These are phyloP conservation scores for Python bivittatus DNA, from an alignment of 2,113 vertebrate species.

Conservation along the genomic window DNA sequence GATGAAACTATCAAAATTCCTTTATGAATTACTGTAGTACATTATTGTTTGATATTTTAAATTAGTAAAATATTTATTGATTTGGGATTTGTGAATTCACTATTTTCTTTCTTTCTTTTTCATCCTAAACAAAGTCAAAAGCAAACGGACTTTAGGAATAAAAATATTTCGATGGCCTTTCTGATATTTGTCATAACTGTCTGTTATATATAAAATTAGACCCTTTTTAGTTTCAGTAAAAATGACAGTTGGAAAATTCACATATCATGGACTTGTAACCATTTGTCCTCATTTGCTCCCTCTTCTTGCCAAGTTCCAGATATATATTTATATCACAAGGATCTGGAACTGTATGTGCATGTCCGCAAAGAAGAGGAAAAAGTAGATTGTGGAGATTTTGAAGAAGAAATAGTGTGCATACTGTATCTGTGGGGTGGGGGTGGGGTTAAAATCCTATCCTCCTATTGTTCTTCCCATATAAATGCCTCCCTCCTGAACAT, in stretches of 20 bases:
- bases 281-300: background rate
- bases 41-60: background rate
- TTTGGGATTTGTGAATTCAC: background rate
- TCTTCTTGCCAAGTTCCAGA: background rate
- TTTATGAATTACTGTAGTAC: background rate
- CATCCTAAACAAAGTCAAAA: background rate
- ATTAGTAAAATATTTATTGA: background rate
- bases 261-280: background rate
- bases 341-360: background rate
- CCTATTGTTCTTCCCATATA: background rate
- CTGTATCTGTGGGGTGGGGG: no score
- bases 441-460: background rate
- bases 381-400: background rate
- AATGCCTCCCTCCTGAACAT: background rate
- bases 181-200: background rate
- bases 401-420: background rate
- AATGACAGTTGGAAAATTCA: background rate
- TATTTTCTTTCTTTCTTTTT: background rate
- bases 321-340: background rate
- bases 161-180: background rate
- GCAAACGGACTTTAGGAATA: background rate
- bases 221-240: background rate
- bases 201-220: background rate
- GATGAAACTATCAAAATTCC: no score
- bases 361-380: background rate